Conservation (phyloP, 2,797 vertebrate genomes). For the Pipistrellus pygmaeus region DNA sequence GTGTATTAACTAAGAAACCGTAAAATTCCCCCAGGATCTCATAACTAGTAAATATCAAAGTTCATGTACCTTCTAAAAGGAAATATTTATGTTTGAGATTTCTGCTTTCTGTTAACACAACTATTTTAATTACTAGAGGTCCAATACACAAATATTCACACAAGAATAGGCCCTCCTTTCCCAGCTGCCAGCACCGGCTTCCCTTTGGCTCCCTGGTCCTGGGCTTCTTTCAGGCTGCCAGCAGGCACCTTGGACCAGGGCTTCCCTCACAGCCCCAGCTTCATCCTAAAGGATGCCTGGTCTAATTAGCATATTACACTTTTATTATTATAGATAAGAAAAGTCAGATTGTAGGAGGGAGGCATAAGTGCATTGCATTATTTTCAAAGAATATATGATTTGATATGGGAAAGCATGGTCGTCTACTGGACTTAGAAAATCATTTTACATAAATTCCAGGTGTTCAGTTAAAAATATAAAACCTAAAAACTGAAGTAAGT, state of each 20-base stretch:
- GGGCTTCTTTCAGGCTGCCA: too few species aligned
- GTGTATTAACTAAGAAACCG: not conserved
- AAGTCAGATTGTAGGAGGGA: not conserved
- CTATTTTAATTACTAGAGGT: not conserved
- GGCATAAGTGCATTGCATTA: not conserved
- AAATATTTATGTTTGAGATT: not conserved
- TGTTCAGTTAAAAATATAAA: not conserved
- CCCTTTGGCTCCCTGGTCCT: too few species aligned
- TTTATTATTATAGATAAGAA: not conserved
- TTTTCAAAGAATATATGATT: not conserved
- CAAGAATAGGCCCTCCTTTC: too few species aligned
- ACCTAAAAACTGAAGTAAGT: not conserved
- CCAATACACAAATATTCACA: too few species aligned
- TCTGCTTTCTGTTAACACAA: constrained; percentile 16
- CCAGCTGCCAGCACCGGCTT: too few species aligned
- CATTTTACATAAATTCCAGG: not conserved
- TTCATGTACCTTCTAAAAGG: not conserved
- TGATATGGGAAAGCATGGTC: constrained; percentile 18
- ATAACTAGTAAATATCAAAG: constrained; percentile 7
- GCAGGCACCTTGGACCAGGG: too few species aligned
- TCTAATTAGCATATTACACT: too few species aligned
- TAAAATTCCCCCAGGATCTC: not conserved
- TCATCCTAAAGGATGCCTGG: too few species aligned
- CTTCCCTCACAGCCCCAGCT: too few species aligned
- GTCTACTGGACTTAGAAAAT: not conserved